phyloP scores from a whole-genome alignment of 2,113 vertebrate genomes.

The Atherinomorus stipes region DNA sequence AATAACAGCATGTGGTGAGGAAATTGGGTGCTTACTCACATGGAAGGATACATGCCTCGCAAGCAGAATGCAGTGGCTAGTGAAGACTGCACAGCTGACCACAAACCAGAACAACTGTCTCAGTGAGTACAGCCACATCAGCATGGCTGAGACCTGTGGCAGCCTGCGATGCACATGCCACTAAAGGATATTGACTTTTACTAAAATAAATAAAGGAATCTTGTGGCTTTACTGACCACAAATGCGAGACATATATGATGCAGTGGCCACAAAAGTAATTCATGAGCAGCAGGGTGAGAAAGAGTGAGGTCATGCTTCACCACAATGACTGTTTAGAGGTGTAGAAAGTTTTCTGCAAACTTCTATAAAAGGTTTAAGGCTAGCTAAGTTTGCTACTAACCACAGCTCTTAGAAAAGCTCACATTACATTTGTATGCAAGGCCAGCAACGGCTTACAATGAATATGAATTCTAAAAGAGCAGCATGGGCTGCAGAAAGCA shows the following conservation, averaged over 20 bases:
- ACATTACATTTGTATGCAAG: conserved; percentile 57
- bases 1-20: conserved; percentile 75
- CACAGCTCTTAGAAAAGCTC: conserved; percentile 29
- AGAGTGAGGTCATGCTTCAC: neutral
- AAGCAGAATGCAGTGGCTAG: conserved; percentile 52
- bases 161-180: neutral
- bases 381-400: conserved; percentile 33
- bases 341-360: conserved; percentile 2
- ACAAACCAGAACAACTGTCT: conserved; percentile 31
- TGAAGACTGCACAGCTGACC: conserved; percentile 24
- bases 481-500: conserved; percentile 45
- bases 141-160: neutral
- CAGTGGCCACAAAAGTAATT: neutral
- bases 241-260: neutral
- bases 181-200: conserved; percentile 2
- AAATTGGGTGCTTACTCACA: conserved; percentile 76
- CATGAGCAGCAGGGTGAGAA: neutral
- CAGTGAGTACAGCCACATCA: conserved; percentile 7
- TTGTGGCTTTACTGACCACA: neutral
- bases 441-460: conserved; percentile 41
- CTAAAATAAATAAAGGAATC: conserved; percentile 50
- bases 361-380: neutral
- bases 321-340: neutral
- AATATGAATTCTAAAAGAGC: conserved; percentile 68
- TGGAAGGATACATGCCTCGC: conserved; percentile 59